A percentile compares a stretch with the other conserved stretches of the same genome.
These are phyloP conservation scores for Hoplodrina blanda DNA, from an alignment of 2,888 invertebrate species.

Conservation along the genomic window DNA sequence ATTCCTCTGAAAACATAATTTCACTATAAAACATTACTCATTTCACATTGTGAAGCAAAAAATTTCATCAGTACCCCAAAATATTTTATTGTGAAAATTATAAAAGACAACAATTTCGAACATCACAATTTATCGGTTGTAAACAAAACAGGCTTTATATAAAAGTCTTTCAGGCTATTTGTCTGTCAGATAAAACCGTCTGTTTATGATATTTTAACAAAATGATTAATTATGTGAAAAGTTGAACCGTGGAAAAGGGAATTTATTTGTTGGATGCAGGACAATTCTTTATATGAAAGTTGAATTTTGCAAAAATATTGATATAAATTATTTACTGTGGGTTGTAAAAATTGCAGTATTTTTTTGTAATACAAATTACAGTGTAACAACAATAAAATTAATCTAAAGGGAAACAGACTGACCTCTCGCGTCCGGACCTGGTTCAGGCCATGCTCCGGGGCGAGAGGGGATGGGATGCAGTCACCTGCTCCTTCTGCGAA, in stretches of 20 bases:
- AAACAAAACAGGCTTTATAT: conserved; percentile 28
- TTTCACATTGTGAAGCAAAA: neutral
- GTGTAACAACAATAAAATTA: too few species aligned
- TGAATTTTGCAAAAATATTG: neutral
- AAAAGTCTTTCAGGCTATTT: conserved; percentile 40
- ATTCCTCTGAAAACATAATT: neutral
- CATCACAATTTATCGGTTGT: conserved; percentile 31
- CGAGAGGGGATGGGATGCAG: too few species aligned
- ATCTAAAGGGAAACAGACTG: too few species aligned
- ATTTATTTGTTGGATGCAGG: conserved; percentile 31
- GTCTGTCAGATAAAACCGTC: conserved; percentile 39
- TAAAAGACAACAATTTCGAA: conserved; percentile 6
- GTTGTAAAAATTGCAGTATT: neutral
- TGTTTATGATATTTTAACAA: conserved; percentile 53
- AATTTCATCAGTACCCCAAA: neutral
- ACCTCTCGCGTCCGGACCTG: too few species aligned
- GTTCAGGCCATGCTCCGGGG: too few species aligned
- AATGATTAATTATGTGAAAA: conserved; percentile 50
- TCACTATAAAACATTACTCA: neutral
- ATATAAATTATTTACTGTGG: conserved; percentile 1
- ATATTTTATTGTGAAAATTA: conserved; percentile 33
- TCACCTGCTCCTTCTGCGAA: too few species aligned
- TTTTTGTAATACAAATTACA: neutral
- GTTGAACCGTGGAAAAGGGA: conserved; percentile 28
- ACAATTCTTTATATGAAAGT: conserved; percentile 23